A percentile compares a stretch with the other conserved stretches of the same genome.
Conservation (phyloP, 1,140 invertebrate species). For the Paracyclopina nana region DNA sequence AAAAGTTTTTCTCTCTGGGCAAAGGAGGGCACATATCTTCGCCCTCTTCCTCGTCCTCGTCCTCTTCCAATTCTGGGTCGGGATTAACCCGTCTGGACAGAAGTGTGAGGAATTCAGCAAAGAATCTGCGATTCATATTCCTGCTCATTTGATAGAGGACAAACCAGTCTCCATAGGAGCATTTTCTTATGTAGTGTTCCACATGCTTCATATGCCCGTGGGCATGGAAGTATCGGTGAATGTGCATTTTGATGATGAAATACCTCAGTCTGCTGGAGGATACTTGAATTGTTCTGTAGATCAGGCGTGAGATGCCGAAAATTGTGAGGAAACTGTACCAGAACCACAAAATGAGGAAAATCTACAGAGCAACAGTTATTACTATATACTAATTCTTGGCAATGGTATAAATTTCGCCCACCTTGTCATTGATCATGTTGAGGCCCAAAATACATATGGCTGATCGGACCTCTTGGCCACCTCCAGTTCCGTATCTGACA, state of each 20-base stretch:
- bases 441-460: conserved; percentile 14
- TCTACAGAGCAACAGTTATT: neutral
- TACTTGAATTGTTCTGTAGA: conserved; percentile 2
- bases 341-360: conserved; percentile 14
- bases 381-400: neutral
- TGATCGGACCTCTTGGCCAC: conserved; percentile 1
- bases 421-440: conserved; percentile 16
- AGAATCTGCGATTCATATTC: conserved; percentile 3
- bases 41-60: neutral
- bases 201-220: conserved; percentile 7
- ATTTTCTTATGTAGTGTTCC: conserved; percentile 5
- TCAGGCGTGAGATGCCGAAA: neutral
- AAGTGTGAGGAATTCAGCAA: neutral
- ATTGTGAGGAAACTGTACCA: conserved; percentile 8
- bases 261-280: conserved; percentile 2
- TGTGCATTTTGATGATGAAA: conserved; percentile 1
- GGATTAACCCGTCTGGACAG: conserved; percentile 1
- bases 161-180: conserved; percentile 1
- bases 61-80: neutral
- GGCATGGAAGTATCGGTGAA: conserved; percentile 6
- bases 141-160: conserved; percentile 7
- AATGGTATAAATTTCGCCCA: neutral
- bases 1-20: too few relatives aligned
- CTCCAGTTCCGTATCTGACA: conserved; percentile 8
- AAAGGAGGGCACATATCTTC: too few relatives aligned